phyloP scores from a whole-genome alignment of 2,113 vertebrate species.

The Perca flavescens region DNA sequence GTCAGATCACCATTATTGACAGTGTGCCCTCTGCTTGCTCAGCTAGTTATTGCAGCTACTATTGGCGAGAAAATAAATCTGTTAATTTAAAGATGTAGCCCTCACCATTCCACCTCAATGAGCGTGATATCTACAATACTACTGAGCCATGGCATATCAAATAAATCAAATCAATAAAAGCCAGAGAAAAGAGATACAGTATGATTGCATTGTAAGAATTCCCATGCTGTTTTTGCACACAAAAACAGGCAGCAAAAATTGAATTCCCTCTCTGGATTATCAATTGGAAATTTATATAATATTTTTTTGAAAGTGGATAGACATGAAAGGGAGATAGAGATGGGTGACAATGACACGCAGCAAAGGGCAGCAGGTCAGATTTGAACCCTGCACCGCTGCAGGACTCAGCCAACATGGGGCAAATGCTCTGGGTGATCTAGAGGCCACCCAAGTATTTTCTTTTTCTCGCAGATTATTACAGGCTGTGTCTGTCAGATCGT shows the following conservation, averaged over 20 bases:
- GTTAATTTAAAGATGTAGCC: conserved; percentile 5
- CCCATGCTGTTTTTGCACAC: background rate
- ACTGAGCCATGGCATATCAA: conserved; percentile 1
- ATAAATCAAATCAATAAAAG: conserved; percentile 7
- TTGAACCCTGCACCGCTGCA: too few species aligned
- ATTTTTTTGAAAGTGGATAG: too few species aligned
- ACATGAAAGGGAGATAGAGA: too few species aligned
- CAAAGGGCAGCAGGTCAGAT: too few species aligned
- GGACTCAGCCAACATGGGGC: too few species aligned
- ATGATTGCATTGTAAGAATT: conserved; percentile 7
- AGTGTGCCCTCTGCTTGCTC: conserved; percentile 29
- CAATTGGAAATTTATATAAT: conserved; percentile 1
- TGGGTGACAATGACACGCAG: too few species aligned
- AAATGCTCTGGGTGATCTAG: too few species aligned
- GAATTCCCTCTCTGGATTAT: conserved; percentile 11
- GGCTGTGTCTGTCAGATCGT: background rate
- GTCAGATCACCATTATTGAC: background rate
- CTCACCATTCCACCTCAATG: conserved; percentile 5
- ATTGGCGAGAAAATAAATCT: conserved; percentile 18
- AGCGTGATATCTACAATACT: background rate
- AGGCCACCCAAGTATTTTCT: background rate
- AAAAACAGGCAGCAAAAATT: background rate
- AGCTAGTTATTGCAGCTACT: conserved; percentile 23
- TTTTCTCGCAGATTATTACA: background rate
- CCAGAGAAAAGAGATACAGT: conserved; percentile 8